Evolutionary conservation across 2,888 invertebrate genomes (phyloP).

Genomic region (Helleia helle): DNA sequence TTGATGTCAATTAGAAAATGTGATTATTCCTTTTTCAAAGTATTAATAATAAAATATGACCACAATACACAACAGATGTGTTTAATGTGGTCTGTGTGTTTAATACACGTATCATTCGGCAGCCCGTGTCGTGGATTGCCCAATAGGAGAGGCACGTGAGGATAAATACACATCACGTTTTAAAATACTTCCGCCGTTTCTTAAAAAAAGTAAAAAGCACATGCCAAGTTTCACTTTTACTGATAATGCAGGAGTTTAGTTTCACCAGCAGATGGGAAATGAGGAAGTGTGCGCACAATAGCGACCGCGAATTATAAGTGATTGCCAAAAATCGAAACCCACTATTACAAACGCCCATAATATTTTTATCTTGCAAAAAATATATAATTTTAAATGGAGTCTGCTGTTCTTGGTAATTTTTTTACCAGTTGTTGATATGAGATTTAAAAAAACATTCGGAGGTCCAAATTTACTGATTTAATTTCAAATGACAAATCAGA

Average conservation of each 20-base stretch:
- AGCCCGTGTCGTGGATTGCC: conserved; percentile 1
- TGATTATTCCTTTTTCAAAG: neutral
- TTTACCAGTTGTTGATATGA: too few relatives aligned
- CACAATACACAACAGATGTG: too few relatives aligned
- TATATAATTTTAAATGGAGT: neutral
- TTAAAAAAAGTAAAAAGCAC: conserved; percentile 40
- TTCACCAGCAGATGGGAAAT: conserved; percentile 58
- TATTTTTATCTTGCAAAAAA: conserved; percentile 1
- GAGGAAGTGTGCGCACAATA: conserved; percentile 53
- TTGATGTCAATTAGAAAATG: too few relatives aligned
- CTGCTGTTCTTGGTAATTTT: too few relatives aligned
- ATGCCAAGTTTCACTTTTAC: conserved; percentile 46
- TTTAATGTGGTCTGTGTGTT: too few relatives aligned
- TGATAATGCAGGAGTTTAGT: conserved; percentile 51
- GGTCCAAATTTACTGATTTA: too few relatives aligned
- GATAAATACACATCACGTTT: conserved; percentile 10
- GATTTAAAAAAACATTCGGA: too few relatives aligned
- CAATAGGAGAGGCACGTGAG: conserved; percentile 25
- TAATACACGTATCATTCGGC: conserved; percentile 2
- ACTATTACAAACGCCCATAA: conserved; percentile 1
- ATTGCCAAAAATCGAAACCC: conserved; percentile 45
- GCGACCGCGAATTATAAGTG: conserved; percentile 30
- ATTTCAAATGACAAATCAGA: too few relatives aligned
- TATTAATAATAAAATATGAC: too few relatives aligned
- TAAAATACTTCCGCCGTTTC: conserved; percentile 12